Evolutionary conservation across 2,113 vertebrate species (phyloP).

Genomic region (Zeus faber): DNA sequence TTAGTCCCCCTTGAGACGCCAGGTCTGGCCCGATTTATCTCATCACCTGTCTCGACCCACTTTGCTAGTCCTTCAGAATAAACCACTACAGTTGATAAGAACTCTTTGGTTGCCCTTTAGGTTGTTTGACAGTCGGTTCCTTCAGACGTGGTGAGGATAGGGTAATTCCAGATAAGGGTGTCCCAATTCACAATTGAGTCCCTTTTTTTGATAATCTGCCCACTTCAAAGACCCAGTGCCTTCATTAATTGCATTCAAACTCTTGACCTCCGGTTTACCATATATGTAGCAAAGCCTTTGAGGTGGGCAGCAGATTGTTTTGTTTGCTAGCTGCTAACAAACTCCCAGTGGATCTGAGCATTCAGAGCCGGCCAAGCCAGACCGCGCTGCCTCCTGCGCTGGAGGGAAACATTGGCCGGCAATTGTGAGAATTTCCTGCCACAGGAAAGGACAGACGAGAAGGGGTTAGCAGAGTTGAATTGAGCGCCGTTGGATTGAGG

Average conservation of each 20-base stretch:
- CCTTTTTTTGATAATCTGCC: constrained; percentile 32
- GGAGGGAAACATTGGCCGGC: constrained; percentile 61
- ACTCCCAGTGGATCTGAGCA: constrained; percentile 57
- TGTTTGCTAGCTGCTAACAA: constrained; percentile 56
- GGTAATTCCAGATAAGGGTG: constrained; percentile 56
- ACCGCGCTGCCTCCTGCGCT: constrained; percentile 53
- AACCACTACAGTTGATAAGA: constrained; percentile 42
- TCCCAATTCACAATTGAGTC: constrained; percentile 39
- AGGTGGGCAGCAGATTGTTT: constrained; percentile 60
- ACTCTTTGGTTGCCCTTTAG: constrained; percentile 24
- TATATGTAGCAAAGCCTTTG: constrained; percentile 42
- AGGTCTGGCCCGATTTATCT: constrained; percentile 45
- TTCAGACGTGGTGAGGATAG: constrained; percentile 28
- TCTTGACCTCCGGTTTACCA: constrained; percentile 52
- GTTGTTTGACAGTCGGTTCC: constrained; percentile 33
- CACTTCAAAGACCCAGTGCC: constrained; percentile 50
- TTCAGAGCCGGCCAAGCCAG: constrained; percentile 50
- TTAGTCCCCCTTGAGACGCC: constrained; percentile 30
- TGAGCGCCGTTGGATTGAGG: constrained; percentile 10
- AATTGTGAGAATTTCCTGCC: constrained; percentile 80
- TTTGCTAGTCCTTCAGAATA: constrained; percentile 44
- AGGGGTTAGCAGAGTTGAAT: constrained; percentile 4
- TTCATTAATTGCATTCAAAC: constrained; percentile 55
- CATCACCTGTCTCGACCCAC: constrained; percentile 48
- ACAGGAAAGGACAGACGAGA: constrained; percentile 68